These are phyloP conservation scores for Noctua janthe DNA, from an alignment of 2,888 invertebrate genomes.

Conservation along the genomic window DNA sequence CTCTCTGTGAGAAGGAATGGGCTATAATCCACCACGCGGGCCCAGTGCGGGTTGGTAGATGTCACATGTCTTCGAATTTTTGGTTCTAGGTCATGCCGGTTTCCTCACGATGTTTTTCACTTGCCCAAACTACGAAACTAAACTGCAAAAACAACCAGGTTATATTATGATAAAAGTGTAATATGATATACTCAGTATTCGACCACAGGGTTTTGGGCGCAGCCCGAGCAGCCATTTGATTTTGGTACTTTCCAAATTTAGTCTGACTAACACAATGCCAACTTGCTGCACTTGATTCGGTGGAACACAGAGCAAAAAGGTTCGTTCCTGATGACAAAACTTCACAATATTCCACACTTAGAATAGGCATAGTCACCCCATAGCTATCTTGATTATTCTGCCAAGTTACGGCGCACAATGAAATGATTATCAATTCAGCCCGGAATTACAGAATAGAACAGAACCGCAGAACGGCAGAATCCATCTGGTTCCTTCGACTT, in stretches of 20 bases:
- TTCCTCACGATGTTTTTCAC: too few relatives aligned
- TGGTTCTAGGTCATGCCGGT: too few relatives aligned
- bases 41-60: too few relatives aligned
- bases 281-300: not conserved
- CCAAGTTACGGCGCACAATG: not conserved
- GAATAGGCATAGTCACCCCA: not conserved
- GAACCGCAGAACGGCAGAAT: not conserved
- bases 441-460: not conserved
- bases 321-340: not conserved
- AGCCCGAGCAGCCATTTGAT: too few relatives aligned
- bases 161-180: not conserved
- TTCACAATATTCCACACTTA: not conserved
- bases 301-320: not conserved
- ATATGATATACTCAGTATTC: too few relatives aligned
- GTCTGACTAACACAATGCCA: not conserved
- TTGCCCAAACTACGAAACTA: not conserved
- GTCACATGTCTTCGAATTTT: too few relatives aligned
- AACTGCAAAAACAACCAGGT: not conserved
- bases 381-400: not conserved
- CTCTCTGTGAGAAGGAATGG: too few relatives aligned
- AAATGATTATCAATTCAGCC: not conserved
- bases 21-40: too few relatives aligned
- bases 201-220: too few relatives aligned
- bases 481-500: not conserved
- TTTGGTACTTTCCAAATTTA: too few relatives aligned